A percentile compares a stretch with the other conserved stretches of the same genome.
These are phyloP conservation scores for Microtus richardsoni DNA, from an alignment of 2,113 vertebrate genomes.

Conservation along the genomic window DNA sequence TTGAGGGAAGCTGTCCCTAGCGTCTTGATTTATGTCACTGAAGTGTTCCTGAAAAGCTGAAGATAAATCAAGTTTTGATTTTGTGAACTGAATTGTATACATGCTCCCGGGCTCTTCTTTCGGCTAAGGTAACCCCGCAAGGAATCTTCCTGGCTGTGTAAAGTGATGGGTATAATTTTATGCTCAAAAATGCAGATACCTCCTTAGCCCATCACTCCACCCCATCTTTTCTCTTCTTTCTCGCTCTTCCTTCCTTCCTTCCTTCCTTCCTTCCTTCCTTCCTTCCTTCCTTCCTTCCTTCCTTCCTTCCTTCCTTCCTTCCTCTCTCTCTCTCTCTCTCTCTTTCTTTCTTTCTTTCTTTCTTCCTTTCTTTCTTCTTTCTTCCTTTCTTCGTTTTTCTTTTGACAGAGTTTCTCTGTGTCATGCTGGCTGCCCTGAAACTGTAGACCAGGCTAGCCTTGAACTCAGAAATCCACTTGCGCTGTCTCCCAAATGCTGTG, in stretches of 20 bases:
- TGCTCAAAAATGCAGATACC: slow-evolving; percentile 35
- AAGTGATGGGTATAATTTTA: slow-evolving; percentile 10
- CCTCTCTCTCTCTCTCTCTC: rapidly evolving
- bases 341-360: background rate
- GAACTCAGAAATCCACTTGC: background rate
- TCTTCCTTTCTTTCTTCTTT: background rate
- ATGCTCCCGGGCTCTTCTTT: background rate
- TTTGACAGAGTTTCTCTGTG: background rate
- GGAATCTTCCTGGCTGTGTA: background rate
- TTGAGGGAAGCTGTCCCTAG: slow-evolving; percentile 40
- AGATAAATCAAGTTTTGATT: slow-evolving; percentile 42
- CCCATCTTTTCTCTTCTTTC: background rate
- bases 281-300: background rate
- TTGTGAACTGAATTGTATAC: slow-evolving; percentile 1
- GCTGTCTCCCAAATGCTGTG: background rate
- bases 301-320: background rate
- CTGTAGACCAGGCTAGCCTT: background rate
- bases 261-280: rapidly evolving
- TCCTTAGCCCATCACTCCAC: background rate
- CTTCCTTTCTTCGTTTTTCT: background rate
- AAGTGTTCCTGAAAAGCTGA: slow-evolving; percentile 59
- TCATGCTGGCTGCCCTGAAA: background rate
- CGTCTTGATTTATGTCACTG: slow-evolving; percentile 28
- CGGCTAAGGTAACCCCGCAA: background rate
- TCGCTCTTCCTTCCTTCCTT: background rate